A percentile compares a stretch with the other conserved stretches of the same genome.
These are phyloP conservation scores for Volucella zonaria DNA, from an alignment of 2,888 invertebrate species.

Conservation along the genomic window DNA sequence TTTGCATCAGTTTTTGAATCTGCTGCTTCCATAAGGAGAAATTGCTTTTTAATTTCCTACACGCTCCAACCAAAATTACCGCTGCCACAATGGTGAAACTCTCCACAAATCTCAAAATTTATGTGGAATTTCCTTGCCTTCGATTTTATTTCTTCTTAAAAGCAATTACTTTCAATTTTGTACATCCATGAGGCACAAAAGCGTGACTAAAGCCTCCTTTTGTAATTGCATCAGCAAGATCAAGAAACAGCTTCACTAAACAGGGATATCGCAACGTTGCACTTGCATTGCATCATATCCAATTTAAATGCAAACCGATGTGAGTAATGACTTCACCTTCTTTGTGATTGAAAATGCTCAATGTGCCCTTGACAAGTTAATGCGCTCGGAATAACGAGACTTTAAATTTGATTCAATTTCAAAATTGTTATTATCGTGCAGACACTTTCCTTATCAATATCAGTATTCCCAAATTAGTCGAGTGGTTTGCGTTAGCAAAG, in stretches of 20 bases:
- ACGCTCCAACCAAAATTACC: too few species aligned
- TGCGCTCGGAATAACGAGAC: background rate
- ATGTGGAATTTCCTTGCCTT: too few species aligned
- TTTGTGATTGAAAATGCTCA: background rate
- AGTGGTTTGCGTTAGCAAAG: background rate
- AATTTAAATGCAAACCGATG: background rate
- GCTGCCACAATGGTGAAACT: too few species aligned
- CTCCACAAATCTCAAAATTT: too few species aligned
- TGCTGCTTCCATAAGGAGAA: too few species aligned
- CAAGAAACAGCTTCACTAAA: background rate
- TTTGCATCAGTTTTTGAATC: too few species aligned
- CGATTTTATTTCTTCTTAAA: too few species aligned
- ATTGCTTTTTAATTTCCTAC: too few species aligned
- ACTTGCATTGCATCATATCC: background rate
- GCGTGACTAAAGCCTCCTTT: background rate
- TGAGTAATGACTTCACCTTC: background rate
- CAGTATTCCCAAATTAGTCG: background rate
- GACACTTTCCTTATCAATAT: conserved; percentile 7
- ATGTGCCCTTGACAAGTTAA: conserved; percentile 17
- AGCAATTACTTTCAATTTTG: too few species aligned
- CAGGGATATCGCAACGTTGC: background rate
- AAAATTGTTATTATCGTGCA: background rate
- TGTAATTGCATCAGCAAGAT: background rate
- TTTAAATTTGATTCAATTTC: background rate
- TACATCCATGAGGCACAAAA: too few species aligned